Percentiles rank a stretch among this genome's conserved stretches.
phyloP scores from a whole-genome alignment of 64 coral and sea anemone genomes.

The Porites lutea region DNA sequence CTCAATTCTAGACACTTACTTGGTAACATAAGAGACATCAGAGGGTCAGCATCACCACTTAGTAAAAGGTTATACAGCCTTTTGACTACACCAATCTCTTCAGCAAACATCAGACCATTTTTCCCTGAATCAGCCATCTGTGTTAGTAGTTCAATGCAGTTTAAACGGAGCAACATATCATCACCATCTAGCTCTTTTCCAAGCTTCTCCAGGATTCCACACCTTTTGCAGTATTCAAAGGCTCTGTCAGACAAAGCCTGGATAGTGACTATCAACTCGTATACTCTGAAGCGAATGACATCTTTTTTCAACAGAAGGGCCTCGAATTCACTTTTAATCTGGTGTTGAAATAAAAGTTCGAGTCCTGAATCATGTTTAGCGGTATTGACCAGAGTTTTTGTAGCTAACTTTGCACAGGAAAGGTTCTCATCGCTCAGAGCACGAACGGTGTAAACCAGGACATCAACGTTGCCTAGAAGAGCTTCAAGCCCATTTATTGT shows the following conservation, averaged over 20 bases:
- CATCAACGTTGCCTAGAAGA: slow-evolving; percentile 79
- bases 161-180: slow-evolving; percentile 86
- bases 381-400: slow-evolving; percentile 73
- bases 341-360: slow-evolving; percentile 78
- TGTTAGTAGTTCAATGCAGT: slow-evolving; percentile 89
- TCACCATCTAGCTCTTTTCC: slow-evolving; percentile 80
- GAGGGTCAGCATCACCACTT: slow-evolving; percentile 66
- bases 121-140: slow-evolving; percentile 65
- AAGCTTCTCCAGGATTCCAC: slow-evolving; percentile 75
- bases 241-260: slow-evolving; percentile 66
- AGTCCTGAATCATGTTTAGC: slow-evolving; percentile 87
- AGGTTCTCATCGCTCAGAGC: slow-evolving; percentile 71
- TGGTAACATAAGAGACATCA: slow-evolving; percentile 79
- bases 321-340: slow-evolving; percentile 85
- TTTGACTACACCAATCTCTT: slow-evolving; percentile 71
- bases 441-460: slow-evolving; percentile 82
- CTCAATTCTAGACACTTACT: slow-evolving; percentile 48
- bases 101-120: slow-evolving; percentile 72
- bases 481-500: slow-evolving; percentile 85
- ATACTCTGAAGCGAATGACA: slow-evolving; percentile 87
- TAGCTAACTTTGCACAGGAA: slow-evolving; percentile 73
- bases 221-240: slow-evolving; percentile 42
- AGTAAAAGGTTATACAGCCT: slow-evolving; percentile 83
- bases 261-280: slow-evolving; percentile 77
- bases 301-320: slow-evolving; percentile 72